Evolutionary conservation across 2,888 invertebrate species (phyloP).

Genomic region (Kuschelorhynchus macadamiae): DNA sequence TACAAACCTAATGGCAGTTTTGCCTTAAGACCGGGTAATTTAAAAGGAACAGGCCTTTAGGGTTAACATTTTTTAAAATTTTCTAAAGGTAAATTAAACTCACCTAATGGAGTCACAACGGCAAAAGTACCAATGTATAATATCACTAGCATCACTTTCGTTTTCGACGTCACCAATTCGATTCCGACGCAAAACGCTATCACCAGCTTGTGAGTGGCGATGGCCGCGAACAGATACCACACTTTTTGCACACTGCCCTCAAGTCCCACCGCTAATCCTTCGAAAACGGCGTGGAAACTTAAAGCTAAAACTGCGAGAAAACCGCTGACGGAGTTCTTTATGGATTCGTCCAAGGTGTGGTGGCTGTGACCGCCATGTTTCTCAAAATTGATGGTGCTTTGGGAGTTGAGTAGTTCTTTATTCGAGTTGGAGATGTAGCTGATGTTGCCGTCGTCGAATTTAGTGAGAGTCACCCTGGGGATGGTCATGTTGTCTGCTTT

Average conservation of each 20-base stretch:
- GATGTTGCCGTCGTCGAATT: conserved; percentile 63
- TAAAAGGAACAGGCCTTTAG: no score
- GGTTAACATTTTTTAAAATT: no score
- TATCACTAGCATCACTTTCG: conserved; percentile 74
- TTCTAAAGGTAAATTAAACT: no score
- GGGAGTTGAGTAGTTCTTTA: conserved; percentile 63
- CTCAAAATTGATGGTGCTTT: conserved; percentile 59
- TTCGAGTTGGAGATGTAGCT: conserved; percentile 64
- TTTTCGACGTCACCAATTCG: conserved; percentile 81
- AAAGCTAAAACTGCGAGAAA: conserved; percentile 86
- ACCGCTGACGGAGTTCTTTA: conserved; percentile 73
- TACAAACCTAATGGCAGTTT: no score
- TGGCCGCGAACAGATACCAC: conserved; percentile 87
- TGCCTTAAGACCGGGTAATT: no score
- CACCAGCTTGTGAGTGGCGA: conserved; percentile 88
- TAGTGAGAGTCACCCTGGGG: conserved; percentile 64
- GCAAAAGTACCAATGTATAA: conserved; percentile 83
- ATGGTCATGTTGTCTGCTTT: conserved; percentile 62
- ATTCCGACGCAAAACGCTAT: conserved; percentile 91
- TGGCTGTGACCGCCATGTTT: conserved; percentile 58
- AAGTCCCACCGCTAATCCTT: conserved; percentile 87
- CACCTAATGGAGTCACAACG: conserved; percentile 83
- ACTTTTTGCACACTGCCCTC: conserved; percentile 76
- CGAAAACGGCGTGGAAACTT: conserved; percentile 89
- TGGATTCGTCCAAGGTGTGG: conserved; percentile 56